Conservation (phyloP, 2,797 vertebrate species). For the Philypnodon macrostomus region DNA sequence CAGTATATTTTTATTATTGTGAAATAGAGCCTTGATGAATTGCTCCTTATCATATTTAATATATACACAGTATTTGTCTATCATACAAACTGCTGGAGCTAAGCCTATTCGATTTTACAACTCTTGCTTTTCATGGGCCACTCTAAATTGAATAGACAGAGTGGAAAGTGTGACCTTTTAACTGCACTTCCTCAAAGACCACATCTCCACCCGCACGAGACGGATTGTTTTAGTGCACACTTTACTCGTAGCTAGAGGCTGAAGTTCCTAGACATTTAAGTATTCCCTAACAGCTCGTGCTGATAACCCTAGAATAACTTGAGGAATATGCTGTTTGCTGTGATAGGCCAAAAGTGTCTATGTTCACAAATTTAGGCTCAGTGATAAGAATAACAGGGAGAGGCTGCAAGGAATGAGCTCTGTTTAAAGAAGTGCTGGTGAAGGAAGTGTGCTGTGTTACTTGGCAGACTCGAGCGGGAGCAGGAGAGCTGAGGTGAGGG, state of each 20-base stretch:
- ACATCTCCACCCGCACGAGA: conserved; percentile 7
- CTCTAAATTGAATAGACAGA: conserved; percentile 25
- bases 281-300: background rate
- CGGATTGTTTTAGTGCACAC: conserved; percentile 24
- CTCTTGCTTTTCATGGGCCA: conserved; percentile 35
- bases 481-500: conserved; percentile 52
- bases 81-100: conserved; percentile 7
- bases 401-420: conserved; percentile 22
- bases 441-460: conserved; percentile 63
- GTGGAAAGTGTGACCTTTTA: conserved; percentile 63
- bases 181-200: conserved; percentile 14
- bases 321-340: conserved; percentile 19
- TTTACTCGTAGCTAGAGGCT: conserved; percentile 7
- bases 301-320: conserved; percentile 1
- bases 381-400: conserved; percentile 38
- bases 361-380: conserved; percentile 43
- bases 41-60: conserved; percentile 22
- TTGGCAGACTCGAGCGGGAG: conserved; percentile 53
- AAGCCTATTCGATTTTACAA: conserved; percentile 15
- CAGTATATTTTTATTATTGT: background rate
- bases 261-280: conserved; percentile 19
- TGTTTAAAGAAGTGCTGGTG: conserved; percentile 44
- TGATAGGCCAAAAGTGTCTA: conserved; percentile 11
- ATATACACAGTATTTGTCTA: conserved; percentile 11
- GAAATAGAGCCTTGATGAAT: conserved; percentile 1